Evolutionary conservation across 2,113 vertebrate genomes (phyloP).

Genomic region (Otocyon megalotis): DNA sequence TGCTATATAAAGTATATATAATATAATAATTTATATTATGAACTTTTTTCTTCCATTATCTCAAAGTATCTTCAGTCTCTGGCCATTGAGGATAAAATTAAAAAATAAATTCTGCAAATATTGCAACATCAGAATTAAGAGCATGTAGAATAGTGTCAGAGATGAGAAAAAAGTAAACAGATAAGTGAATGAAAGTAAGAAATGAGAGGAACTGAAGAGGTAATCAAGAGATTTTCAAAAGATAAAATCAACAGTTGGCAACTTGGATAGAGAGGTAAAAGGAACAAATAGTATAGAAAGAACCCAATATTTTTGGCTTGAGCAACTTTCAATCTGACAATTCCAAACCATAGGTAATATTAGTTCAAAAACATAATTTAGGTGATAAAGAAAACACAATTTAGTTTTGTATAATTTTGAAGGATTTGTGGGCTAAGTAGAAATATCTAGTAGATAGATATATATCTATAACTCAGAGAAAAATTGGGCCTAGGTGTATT

Average conservation of each 20-base stretch:
- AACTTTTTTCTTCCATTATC: not conserved
- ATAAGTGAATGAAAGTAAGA: not conserved
- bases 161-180: not conserved
- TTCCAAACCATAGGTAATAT: not conserved
- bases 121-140: not conserved
- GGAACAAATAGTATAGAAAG: not conserved
- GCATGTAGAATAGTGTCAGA: not conserved
- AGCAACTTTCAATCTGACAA: not conserved
- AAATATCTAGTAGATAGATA: not conserved
- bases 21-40: not conserved
- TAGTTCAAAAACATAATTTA: conserved; percentile 24
- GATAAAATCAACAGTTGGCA: not conserved
- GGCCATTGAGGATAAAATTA: not conserved
- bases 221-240: not conserved
- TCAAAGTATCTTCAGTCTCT: conserved; percentile 2
- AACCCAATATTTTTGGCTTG: not conserved
- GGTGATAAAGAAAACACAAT: not conserved
- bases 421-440: not conserved
- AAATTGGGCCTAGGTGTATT: not conserved
- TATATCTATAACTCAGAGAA: not conserved
- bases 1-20: not conserved
- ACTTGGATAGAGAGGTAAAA: not conserved
- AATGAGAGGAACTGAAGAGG: not conserved
- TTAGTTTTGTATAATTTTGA: conserved; percentile 18
- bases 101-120: not conserved